phyloP scores from a whole-genome alignment of 2,113 vertebrate genomes.

The mouse (Mus musculus) region DNA sequence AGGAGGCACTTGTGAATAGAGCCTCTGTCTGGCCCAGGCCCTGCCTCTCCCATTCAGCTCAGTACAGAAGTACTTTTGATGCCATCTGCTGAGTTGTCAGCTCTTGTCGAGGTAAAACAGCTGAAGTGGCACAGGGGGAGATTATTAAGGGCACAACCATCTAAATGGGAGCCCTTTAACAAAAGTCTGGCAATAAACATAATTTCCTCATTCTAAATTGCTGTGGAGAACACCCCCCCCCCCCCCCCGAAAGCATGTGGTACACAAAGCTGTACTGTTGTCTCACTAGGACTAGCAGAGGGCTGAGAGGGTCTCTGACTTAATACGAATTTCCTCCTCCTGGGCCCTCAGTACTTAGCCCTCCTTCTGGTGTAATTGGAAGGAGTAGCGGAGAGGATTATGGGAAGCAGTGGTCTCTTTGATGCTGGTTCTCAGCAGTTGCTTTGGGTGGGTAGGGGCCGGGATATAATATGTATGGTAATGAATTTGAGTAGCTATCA shows the following conservation, averaged over 20 bases:
- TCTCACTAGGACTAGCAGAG: conserved; percentile 50
- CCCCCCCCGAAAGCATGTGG: conserved; percentile 15
- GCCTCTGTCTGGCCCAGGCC: conserved; percentile 60
- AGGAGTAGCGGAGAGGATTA: not conserved
- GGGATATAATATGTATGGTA: not conserved
- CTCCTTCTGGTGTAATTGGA: not conserved
- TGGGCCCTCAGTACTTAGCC: not conserved
- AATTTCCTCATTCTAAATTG: conserved; percentile 56
- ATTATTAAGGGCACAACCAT: conserved; percentile 58
- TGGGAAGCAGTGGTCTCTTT: conserved; percentile 14
- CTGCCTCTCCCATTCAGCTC: conserved; percentile 48
- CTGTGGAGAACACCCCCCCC: conserved; percentile 31
- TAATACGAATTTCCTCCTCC: not conserved
- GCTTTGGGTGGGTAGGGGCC: not conserved
- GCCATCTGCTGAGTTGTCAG: conserved; percentile 75
- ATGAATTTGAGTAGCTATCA: not conserved
- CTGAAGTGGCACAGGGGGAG: conserved; percentile 71
- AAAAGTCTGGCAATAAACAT: conserved; percentile 60
- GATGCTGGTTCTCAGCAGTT: conserved; percentile 43
- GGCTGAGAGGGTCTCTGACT: not conserved
- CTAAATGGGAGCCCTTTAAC: conserved; percentile 74
- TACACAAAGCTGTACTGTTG: conserved; percentile 74
- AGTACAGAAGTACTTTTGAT: conserved; percentile 82
- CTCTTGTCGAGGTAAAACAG: conserved; percentile 71
- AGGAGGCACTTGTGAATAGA: conserved; percentile 70